Percentiles rank a stretch among this genome's conserved stretches.
phyloP scores from a whole-genome alignment of 2,113 vertebrate species.

The Petrocephalus microphthalmus region DNA sequence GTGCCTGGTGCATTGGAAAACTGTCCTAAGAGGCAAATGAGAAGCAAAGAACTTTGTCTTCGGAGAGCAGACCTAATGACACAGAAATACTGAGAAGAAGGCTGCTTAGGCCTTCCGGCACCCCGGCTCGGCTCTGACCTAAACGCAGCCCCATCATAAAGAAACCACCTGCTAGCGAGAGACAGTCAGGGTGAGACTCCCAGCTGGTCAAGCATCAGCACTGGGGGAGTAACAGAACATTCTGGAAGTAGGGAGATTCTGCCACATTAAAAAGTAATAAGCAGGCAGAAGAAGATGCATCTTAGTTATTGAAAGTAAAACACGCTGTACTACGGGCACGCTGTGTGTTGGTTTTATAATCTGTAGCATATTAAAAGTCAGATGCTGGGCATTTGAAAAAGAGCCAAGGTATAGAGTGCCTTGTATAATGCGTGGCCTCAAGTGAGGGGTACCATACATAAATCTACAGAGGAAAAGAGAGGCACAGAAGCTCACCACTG shows the following conservation, averaged over 20 bases:
- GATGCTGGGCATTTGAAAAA: not conserved
- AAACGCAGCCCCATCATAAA: not conserved
- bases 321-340: not conserved
- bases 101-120: not conserved
- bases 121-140: not conserved
- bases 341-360: not conserved
- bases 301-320: not conserved
- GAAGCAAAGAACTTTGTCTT: not conserved
- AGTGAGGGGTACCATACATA: not conserved
- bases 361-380: not conserved
- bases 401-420: not conserved
- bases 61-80: slow-evolving; percentile 4
- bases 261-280: not conserved
- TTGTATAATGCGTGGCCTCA: not conserved
- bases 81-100: not conserved
- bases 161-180: not conserved
- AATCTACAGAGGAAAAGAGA: not conserved
- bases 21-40: not conserved
- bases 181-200: not conserved
- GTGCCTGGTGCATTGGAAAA: too few species aligned
- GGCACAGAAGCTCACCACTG: not conserved
- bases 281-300: not conserved
- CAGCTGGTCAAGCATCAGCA: not conserved
- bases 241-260: not conserved
- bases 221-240: not conserved